Evolutionary conservation across 2,113 vertebrate species (phyloP).

Genomic region (Prunella himalayana): DNA sequence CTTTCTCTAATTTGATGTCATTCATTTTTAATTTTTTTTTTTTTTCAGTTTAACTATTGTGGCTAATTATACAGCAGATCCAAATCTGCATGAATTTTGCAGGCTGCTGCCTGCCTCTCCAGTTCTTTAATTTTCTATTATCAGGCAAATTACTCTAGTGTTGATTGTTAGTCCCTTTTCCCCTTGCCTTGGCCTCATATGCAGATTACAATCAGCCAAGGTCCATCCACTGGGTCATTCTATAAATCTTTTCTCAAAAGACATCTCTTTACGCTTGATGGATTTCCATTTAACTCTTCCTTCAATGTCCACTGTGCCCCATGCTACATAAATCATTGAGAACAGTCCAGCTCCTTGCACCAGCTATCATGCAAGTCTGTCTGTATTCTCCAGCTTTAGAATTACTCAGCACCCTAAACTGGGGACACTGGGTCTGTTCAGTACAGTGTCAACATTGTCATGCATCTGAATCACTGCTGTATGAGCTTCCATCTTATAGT

Average conservation of each 20-base stretch:
- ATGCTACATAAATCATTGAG: neutral
- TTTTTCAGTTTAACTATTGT: neutral
- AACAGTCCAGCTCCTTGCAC: neutral
- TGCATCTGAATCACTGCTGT: neutral
- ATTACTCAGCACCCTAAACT: neutral
- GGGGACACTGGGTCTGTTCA: neutral
- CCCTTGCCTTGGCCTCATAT: neutral
- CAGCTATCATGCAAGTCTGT: neutral
- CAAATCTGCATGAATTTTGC: slow-evolving; percentile 48
- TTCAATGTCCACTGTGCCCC: neutral
- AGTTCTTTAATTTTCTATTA: slow-evolving; percentile 61
- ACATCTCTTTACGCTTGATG: neutral
- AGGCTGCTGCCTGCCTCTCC: neutral
- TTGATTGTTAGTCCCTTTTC: slow-evolving; percentile 30
- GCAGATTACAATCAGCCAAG: slow-evolving; percentile 18
- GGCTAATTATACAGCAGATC: slow-evolving; percentile 45
- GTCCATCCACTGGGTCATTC: neutral
- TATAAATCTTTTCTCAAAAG: slow-evolving; percentile 19
- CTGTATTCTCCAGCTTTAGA: neutral
- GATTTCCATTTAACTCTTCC: slow-evolving; percentile 21
- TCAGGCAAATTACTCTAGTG: slow-evolving; percentile 46
- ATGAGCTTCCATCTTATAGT: neutral
- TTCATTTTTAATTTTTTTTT: neutral
- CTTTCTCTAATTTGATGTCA: neutral
- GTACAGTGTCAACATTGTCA: neutral